These are phyloP conservation scores for Muscicapa adusta DNA, from an alignment of 2,113 vertebrate genomes.

Conservation along the genomic window DNA sequence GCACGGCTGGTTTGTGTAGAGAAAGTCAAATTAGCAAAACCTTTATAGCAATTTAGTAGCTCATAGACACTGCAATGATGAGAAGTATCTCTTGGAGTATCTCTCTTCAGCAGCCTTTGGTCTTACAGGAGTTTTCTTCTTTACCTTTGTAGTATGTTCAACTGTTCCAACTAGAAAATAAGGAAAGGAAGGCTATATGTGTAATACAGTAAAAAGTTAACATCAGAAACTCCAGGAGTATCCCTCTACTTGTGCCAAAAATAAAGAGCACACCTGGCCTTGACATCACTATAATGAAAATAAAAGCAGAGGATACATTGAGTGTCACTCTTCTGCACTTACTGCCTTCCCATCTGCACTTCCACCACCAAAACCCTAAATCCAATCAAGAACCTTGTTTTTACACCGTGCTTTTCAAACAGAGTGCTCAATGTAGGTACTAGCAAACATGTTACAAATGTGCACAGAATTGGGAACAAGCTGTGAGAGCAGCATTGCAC, in stretches of 20 bases:
- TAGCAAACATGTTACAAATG: not conserved
- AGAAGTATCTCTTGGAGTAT: conserved; percentile 48
- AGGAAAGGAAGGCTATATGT: not conserved
- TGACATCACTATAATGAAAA: not conserved
- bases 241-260: not conserved
- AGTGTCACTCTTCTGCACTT: not conserved
- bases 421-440: not conserved
- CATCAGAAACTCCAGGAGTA: rapidly evolving
- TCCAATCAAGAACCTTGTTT: not conserved
- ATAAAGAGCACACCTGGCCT: not conserved
- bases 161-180: not conserved
- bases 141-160: not conserved
- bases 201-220: not conserved
- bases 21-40: conserved; percentile 69
- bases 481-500: not conserved
- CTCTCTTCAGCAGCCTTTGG: not conserved
- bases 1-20: conserved; percentile 47
- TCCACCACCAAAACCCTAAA: not conserved
- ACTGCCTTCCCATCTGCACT: not conserved
- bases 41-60: conserved; percentile 50
- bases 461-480: not conserved
- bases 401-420: not conserved
- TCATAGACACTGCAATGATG: conserved; percentile 14
- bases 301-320: not conserved
- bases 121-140: not conserved